These are phyloP conservation scores for Microcebus ravelobensis DNA, from an alignment of 2,113 vertebrate genomes.

Conservation along the genomic window DNA sequence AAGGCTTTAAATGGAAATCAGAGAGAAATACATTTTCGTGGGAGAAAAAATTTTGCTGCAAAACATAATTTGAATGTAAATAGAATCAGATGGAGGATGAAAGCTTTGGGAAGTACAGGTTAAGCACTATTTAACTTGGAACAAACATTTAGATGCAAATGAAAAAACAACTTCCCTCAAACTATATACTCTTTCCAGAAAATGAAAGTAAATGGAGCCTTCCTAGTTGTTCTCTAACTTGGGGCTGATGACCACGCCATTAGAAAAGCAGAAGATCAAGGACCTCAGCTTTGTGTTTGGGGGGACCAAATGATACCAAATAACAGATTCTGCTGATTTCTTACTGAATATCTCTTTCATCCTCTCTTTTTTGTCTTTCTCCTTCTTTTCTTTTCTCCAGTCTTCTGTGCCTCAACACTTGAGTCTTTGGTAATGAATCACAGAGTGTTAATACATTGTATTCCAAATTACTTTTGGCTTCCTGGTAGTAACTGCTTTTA, in stretches of 20 bases:
- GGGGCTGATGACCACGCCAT: background rate
- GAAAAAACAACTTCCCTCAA: background rate
- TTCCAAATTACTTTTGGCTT: slow-evolving; percentile 60
- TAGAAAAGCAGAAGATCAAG: background rate
- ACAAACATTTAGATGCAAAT: background rate
- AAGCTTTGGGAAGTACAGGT: background rate
- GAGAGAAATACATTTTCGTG: background rate
- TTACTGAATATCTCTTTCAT: background rate
- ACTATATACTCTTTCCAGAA: background rate
- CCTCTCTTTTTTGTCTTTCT: background rate
- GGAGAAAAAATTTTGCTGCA: slow-evolving; percentile 4
- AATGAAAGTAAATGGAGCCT: background rate
- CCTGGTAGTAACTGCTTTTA: slow-evolving; percentile 58
- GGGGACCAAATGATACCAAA: slow-evolving; percentile 6
- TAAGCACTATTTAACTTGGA: background rate
- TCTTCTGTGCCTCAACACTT: background rate
- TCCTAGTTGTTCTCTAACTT: background rate
- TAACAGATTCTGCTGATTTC: slow-evolving; percentile 2
- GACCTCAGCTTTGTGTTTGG: background rate
- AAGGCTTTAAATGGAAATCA: background rate
- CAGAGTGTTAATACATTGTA: slow-evolving; percentile 13
- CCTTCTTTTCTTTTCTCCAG: background rate
- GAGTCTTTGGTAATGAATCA: slow-evolving; percentile 49
- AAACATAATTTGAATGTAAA: background rate
- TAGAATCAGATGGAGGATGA: background rate